Conservation (phyloP, 2,797 vertebrate genomes). For the Gallinago solitaria region DNA sequence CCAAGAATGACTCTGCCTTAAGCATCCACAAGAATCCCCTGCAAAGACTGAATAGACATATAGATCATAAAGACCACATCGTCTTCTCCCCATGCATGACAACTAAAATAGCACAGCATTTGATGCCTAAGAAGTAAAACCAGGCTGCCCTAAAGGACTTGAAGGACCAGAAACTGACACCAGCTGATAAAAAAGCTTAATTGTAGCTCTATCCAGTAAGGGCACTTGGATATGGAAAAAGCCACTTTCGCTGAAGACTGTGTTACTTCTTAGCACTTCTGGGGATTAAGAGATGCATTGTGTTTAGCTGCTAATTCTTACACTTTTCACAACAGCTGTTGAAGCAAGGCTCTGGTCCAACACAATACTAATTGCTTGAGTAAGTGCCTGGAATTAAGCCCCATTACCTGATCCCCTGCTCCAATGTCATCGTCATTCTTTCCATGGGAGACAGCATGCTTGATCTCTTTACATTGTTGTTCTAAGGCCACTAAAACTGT, state of each 20-base stretch:
- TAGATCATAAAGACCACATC: background rate
- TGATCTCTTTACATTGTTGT: conserved; percentile 87
- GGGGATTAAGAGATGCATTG: background rate
- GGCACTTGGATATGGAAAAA: background rate
- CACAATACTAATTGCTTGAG: background rate
- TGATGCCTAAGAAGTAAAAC: background rate
- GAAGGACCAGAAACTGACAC: background rate
- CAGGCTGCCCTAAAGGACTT: background rate
- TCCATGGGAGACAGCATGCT: conserved; percentile 81
- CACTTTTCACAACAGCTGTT: background rate
- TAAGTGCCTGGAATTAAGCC: background rate
- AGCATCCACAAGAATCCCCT: background rate
- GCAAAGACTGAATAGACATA: background rate
- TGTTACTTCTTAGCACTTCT: background rate
- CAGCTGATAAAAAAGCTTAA: background rate
- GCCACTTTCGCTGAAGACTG: background rate
- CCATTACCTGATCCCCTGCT: conserved; percentile 82
- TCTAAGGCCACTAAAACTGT: conserved; percentile 86
- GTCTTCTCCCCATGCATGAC: background rate
- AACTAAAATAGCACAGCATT: background rate
- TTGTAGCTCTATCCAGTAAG: background rate
- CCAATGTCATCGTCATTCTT: conserved; percentile 82
- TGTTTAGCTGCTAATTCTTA: background rate
- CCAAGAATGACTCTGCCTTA: background rate
- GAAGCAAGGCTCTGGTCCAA: background rate